Evolutionary conservation across 2,888 invertebrate species (phyloP).

Genomic region (Drosophila greeni): DNA sequence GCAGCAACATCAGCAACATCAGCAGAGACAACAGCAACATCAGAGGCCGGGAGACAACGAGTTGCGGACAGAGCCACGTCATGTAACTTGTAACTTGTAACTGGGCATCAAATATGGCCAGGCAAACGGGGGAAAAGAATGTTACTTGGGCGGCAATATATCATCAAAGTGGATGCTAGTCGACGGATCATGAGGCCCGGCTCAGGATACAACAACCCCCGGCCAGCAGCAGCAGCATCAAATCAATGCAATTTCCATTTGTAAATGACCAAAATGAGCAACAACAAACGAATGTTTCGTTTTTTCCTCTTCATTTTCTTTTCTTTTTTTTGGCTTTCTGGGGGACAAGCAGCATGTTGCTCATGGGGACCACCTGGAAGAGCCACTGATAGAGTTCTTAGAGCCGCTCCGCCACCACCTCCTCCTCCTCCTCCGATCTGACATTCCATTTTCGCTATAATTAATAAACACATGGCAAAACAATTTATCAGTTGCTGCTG

Average conservation of each 20-base stretch:
- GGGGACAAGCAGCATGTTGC: slow-evolving; percentile 12
- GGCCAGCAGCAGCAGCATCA: slow-evolving; percentile 36
- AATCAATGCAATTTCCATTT: slow-evolving; percentile 74
- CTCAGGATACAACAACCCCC: slow-evolving; percentile 18
- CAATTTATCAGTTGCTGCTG: slow-evolving; percentile 72
- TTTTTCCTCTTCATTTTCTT: slow-evolving; percentile 19
- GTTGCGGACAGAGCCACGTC: slow-evolving; percentile 54
- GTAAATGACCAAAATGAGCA: slow-evolving; percentile 71
- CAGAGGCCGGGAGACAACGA: slow-evolving; percentile 18
- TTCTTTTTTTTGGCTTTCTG: slow-evolving; percentile 1
- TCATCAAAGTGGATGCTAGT: slow-evolving; percentile 60
- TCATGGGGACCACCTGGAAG: slow-evolving; percentile 75
- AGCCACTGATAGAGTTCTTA: slow-evolving; percentile 52
- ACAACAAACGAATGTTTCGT: slow-evolving; percentile 35
- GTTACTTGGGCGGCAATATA: slow-evolving; percentile 66
- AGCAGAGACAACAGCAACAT: slow-evolving; percentile 45
- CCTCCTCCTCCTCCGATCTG: slow-evolving; percentile 16
- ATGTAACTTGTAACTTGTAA: slow-evolving; percentile 62
- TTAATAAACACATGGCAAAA: slow-evolving; percentile 71
- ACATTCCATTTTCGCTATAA: slow-evolving; percentile 68
- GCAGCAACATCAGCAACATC: slow-evolving; percentile 55
- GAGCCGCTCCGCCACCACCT: slow-evolving; percentile 15
- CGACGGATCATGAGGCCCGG: slow-evolving; percentile 39
- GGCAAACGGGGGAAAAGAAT: slow-evolving; percentile 16
- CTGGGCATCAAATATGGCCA: slow-evolving; percentile 69